Evolutionary conservation across 2,113 vertebrate species (phyloP), one percentile per base, ranked within the genome.

Genomic region (Accipiter virgatus): DNA sequence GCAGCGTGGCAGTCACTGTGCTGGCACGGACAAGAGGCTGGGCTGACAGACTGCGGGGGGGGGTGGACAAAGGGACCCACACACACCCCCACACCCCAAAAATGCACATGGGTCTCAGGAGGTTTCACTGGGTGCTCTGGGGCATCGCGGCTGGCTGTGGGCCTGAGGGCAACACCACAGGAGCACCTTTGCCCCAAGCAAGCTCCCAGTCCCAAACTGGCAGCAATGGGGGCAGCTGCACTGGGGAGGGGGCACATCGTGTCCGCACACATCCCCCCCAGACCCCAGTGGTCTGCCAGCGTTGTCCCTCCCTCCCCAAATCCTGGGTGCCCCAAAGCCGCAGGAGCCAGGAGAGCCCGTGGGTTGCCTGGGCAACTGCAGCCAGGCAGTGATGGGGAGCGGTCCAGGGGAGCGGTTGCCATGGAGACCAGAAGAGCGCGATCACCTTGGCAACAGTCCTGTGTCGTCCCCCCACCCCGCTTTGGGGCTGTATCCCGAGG

Each of bases 291-390:
- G 29, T 32, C 11, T 38, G 45, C 9, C 42, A 59, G 45, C 1
- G 21, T 48, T 13, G 12, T 11, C 19, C 18, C 27, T 40, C 19
- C 18, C 8, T 6, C 52, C 59, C 45, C 42, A 45, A 88, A 86
- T 50, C 27, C 81, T 48, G 81, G 83, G 55, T 72, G 66, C 73
- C 88, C 81, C 58, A 27, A 75, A 93, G 81, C 88, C 1, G 25
- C 94, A 84, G 56, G 80, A 92, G 88, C 78, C 78, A 48, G 84
- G 78, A 91, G 88, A 90, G 85, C 95, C 92, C 0, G 3, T 42
- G 78, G 48, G 93, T 97, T 93, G 81, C 96, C 97, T 77, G 88
- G 96, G 97, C 86, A 96, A 97, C 96, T 21, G 63, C 91, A 90
- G 94, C 47, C 95, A 92, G 94, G 93, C 93, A 67, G 45, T 56